Evolutionary conservation across 2,888 invertebrate genomes (phyloP), one percentile per base, ranked within the genome.

Genomic region (Idaea straminata): DNA sequence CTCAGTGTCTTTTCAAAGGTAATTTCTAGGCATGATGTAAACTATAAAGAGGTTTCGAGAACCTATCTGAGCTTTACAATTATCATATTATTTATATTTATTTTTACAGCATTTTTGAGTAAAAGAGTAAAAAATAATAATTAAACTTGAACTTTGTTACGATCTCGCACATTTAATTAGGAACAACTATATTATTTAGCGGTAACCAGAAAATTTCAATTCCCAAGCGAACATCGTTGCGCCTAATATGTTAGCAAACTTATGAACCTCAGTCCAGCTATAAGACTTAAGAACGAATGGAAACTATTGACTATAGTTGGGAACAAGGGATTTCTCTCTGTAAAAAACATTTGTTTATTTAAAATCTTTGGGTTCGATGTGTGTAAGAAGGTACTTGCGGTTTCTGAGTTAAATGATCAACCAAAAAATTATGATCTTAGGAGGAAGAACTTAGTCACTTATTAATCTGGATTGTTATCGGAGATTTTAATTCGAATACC

Each of bases 171-270:
- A 47, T 47, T 7, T 47, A 47, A 47, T 47, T 47, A 13, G 10
- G 47, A 47, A 58, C 58, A 58, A 58, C 58, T 15, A 58, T 16
- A 15, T 58, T 16, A 58, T n/a, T 58, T 16, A 15, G 4, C n/a
- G 16, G 15, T 58, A 5, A 58, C 15, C 4, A 58, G 16, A 15
- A 15, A 58, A 16, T 15, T 16, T 16, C 58, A 16, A 7, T 58
- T 16, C 75, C 76, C 73, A 66, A 66, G 72, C 77, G 77, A 74
- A 69, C 67, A 67, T 68, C 69, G 69, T 69, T 75, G 78, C 78
- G 80, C 76, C 76, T 79, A 79, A 80, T 81, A 83, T 75, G 74
- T 83, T 83, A 77, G 72, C 71, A 73, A 86, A 83, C 79, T 85
- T 84, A 85, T 78, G 81, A 78, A 77, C 77, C 79, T 73, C 75